These are phyloP conservation scores for Verasper variegatus DNA, from an alignment of 2,113 vertebrate species.

Conservation along the genomic window DNA sequence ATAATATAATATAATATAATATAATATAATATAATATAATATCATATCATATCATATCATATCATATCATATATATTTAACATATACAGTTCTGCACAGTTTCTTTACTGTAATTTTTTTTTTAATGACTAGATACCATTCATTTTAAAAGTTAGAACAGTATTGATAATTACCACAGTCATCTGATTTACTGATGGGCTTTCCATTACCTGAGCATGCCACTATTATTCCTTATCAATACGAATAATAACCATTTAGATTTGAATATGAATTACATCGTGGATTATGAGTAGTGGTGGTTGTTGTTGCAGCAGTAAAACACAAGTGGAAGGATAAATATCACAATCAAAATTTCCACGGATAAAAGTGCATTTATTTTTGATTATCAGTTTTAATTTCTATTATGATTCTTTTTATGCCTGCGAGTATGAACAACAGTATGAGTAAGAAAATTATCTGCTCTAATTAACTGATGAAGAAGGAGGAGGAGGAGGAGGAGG, in stretches of 20 bases:
- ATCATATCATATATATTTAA: too few species aligned
- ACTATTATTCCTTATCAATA: not conserved
- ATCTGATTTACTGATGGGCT: not conserved
- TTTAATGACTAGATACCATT: not conserved
- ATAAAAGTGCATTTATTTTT: not conserved
- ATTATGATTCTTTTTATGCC: not conserved
- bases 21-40: too few species aligned
- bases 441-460: conserved; percentile 67
- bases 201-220: not conserved
- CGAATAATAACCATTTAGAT: not conserved
- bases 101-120: not conserved
- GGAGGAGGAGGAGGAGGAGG: conserved; percentile 74
- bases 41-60: too few species aligned
- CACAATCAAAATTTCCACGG: not conserved
- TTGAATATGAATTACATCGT: not conserved
- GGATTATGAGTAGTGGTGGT: not conserved
- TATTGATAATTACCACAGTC: not conserved
- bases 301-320: not conserved
- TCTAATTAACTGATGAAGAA: conserved; percentile 81
- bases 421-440: conserved; percentile 35
- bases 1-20: too few species aligned
- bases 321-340: not conserved
- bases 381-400: too few species aligned
- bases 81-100: not conserved
- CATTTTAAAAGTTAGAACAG: not conserved